Conservation (phyloP, 2,888 invertebrate species). For the Allolobophora icterica region DNA sequence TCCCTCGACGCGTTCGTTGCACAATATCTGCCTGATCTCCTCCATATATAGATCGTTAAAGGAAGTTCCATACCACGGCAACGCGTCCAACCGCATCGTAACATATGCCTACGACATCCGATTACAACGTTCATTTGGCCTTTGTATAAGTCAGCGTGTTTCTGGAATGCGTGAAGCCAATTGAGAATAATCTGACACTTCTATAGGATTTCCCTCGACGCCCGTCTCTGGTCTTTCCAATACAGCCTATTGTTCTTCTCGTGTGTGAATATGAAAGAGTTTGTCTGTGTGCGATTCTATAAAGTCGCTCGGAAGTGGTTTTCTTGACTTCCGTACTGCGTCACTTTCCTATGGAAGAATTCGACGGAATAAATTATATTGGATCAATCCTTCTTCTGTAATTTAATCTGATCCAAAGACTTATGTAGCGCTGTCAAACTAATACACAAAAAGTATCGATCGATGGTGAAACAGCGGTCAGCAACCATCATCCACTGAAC, state of each 20-base stretch:
- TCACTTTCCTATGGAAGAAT: background rate
- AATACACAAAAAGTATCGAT: background rate
- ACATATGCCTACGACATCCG: background rate
- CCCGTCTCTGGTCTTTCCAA: background rate
- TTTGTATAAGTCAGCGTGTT: background rate
- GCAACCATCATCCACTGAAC: too few species aligned
- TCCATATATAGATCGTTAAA: background rate
- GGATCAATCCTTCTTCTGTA: background rate
- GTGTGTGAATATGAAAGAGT: background rate
- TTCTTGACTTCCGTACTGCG: background rate
- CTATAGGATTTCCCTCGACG: background rate
- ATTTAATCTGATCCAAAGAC: too few species aligned
- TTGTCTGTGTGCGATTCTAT: background rate
- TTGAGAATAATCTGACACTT: background rate
- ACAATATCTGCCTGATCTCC: background rate
- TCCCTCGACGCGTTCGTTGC: background rate
- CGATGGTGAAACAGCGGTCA: background rate
- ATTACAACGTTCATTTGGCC: too few species aligned
- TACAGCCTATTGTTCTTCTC: background rate
- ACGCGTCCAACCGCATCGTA: background rate
- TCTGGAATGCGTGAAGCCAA: background rate
- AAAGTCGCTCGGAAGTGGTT: background rate
- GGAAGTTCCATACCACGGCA: background rate
- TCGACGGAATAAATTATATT: background rate
- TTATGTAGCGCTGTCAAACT: background rate